These are phyloP conservation scores for Nilaparvata lugens DNA, from an alignment of 1,140 invertebrate species.

Conservation along the genomic window DNA sequence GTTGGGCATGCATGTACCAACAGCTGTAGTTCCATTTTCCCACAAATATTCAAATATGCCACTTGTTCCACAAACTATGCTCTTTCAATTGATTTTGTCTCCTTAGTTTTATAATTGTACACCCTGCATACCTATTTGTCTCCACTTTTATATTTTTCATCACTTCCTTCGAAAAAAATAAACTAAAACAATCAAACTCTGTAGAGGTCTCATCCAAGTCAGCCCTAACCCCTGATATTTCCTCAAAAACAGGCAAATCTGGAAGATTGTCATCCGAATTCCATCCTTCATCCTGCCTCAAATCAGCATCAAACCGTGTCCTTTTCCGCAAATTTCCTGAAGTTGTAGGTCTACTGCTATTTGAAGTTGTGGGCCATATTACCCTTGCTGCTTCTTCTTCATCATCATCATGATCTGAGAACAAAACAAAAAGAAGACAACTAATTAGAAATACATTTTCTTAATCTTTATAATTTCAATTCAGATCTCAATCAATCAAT, in stretches of 20 bases:
- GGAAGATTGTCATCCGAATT: too few species aligned
- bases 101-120: neutral
- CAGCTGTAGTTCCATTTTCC: neutral
- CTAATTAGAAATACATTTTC: too few species aligned
- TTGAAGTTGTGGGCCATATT: too few species aligned
- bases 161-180: neutral
- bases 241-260: neutral
- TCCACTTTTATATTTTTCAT: neutral
- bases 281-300: too few species aligned
- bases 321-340: too few species aligned
- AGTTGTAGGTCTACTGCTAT: too few species aligned
- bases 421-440: too few species aligned
- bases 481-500: too few species aligned
- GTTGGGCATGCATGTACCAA: neutral
- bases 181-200: neutral
- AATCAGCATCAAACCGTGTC: too few species aligned
- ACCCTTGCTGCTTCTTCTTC: too few species aligned
- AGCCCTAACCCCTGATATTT: neutral
- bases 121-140: neutral
- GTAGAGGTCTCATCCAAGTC: neutral
- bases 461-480: too few species aligned
- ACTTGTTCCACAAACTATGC: neutral
- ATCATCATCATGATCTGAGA: too few species aligned
- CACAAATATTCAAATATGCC: neutral
- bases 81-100: neutral